phyloP scores from a whole-genome alignment of 1,140 invertebrate species.

The Listronotus oregonensis region DNA sequence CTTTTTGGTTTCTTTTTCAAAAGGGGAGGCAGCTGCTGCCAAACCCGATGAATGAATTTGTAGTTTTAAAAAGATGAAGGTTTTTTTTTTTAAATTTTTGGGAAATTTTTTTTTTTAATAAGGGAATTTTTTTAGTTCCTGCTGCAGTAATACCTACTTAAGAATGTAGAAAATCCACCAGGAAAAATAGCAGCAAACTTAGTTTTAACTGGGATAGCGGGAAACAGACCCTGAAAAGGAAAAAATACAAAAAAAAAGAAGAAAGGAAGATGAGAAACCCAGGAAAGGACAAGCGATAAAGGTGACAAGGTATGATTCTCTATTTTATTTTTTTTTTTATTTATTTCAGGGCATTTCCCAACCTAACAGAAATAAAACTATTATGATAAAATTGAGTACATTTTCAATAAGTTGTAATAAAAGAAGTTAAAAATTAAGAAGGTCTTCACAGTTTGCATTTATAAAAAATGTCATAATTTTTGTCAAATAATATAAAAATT shows the following conservation, averaged over 20 bases:
- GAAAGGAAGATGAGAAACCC: conserved; percentile 64
- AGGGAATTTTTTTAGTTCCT: conserved; percentile 66
- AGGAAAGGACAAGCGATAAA: conserved; percentile 81
- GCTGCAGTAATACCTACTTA: conserved; percentile 94
- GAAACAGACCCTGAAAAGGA: conserved; percentile 77
- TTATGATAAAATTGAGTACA: too few relatives aligned
- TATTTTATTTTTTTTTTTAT: too few relatives aligned
- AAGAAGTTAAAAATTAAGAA: too few relatives aligned
- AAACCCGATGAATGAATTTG: conserved; percentile 97
- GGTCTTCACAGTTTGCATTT: too few relatives aligned
- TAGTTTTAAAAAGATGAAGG: conserved; percentile 89
- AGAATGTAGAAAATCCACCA: conserved; percentile 87
- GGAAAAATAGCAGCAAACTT: conserved; percentile 75
- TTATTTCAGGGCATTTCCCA: not conserved
- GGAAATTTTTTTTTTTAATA: not conserved
- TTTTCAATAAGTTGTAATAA: too few relatives aligned
- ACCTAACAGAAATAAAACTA: not conserved
- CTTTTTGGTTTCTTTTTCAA: conserved; percentile 95
- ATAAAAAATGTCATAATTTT: too few relatives aligned
- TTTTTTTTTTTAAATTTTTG: not conserved
- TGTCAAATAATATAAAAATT: too few relatives aligned
- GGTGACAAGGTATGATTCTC: conserved; percentile 32
- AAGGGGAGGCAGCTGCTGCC: conserved; percentile 94
- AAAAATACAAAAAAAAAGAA: conserved; percentile 62
- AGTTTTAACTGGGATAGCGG: conserved; percentile 88